A percentile compares a stretch with the other conserved stretches of the same genome.
These are phyloP conservation scores for Enteromius unitaeniatus DNA, from an alignment of 2,797 vertebrate species.

Conservation along the genomic window DNA sequence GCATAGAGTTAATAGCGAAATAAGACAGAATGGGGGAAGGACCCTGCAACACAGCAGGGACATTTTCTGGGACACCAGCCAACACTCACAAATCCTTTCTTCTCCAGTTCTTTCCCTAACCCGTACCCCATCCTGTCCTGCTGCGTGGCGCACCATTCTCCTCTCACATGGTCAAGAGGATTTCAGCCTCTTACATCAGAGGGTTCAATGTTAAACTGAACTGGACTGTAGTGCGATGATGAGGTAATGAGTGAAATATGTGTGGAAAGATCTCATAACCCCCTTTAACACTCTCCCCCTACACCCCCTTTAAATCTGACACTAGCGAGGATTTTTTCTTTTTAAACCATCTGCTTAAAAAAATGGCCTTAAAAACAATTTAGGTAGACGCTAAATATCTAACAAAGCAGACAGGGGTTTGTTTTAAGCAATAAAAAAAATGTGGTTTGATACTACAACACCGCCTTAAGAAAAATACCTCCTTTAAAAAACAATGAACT, in stretches of 20 bases:
- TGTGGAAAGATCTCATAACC: constrained; percentile 10
- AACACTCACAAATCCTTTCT: constrained; percentile 70
- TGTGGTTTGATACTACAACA: not conserved
- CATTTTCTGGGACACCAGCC: constrained; percentile 60
- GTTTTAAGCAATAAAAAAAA: constrained; percentile 1
- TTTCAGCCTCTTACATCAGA: constrained; percentile 62
- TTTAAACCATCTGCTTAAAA: not conserved
- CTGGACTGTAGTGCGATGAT: constrained; percentile 22
- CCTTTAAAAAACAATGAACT: not conserved
- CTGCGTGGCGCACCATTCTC: constrained; percentile 11
- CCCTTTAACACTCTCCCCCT: not conserved
- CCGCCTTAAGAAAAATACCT: not conserved
- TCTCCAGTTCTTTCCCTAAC: constrained; percentile 24
- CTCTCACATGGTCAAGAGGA: constrained; percentile 33
- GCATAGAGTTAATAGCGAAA: not conserved
- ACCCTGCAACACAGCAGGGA: not conserved
- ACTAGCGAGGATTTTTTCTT: not conserved
- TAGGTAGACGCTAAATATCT: not conserved
- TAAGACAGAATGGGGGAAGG: constrained; percentile 9
- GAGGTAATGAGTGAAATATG: constrained; percentile 35
- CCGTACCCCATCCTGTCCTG: constrained; percentile 24
- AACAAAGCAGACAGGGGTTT: not conserved
- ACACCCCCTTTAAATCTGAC: not conserved
- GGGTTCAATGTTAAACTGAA: constrained; percentile 17
- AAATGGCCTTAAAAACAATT: not conserved